Conservation (phyloP, 2,797 vertebrate species). For the Thamnophis elegans region DNA sequence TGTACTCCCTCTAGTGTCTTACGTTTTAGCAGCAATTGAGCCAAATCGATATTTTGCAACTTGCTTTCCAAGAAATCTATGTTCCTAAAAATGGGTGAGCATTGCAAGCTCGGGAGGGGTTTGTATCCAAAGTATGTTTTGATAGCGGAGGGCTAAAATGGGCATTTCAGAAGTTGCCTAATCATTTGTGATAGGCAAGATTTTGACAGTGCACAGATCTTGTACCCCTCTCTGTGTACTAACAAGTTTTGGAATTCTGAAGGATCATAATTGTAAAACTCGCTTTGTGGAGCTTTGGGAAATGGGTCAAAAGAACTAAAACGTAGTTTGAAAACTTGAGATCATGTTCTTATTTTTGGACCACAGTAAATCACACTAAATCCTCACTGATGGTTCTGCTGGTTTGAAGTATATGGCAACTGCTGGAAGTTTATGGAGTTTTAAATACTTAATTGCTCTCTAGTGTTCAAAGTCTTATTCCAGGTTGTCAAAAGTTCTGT, state of each 20-base stretch:
- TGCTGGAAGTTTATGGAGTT: background rate
- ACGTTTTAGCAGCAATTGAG: background rate
- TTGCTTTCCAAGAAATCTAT: background rate
- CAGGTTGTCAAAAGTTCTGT: background rate
- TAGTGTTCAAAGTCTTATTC: background rate
- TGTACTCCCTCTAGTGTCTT: conserved; percentile 15
- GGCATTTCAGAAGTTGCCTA: background rate
- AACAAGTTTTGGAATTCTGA: background rate
- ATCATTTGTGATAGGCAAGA: background rate
- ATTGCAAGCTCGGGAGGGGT: background rate
- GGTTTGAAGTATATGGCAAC: background rate
- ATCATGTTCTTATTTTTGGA: too few species aligned
- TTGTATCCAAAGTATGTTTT: background rate
- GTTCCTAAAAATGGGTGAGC: background rate
- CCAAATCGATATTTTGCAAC: background rate
- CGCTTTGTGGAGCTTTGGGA: background rate
- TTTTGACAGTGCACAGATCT: background rate
- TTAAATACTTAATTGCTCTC: background rate
- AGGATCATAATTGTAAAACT: background rate
- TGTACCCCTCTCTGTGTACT: background rate
- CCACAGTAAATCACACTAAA: too few species aligned
- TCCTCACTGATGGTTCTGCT: background rate
- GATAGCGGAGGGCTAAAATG: too few species aligned
- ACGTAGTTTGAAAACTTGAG: too few species aligned
- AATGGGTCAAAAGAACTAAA: background rate